These are phyloP conservation scores for Guaruba guarouba DNA, from an alignment of 2,113 vertebrate species.

Conservation along the genomic window DNA sequence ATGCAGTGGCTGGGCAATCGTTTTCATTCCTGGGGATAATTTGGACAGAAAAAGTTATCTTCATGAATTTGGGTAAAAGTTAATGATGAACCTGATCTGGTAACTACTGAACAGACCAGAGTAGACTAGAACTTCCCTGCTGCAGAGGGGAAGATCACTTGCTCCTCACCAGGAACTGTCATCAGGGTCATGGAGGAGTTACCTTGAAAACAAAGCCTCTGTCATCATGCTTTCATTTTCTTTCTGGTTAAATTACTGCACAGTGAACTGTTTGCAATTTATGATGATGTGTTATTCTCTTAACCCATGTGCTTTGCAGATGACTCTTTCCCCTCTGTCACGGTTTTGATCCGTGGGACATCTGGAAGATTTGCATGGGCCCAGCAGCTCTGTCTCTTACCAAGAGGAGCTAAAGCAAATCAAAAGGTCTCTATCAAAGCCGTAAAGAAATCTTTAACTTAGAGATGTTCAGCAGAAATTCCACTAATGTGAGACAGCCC, in stretches of 20 bases:
- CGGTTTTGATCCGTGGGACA: slow-evolving; percentile 89
- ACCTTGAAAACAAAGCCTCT: not conserved
- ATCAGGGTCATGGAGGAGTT: not conserved
- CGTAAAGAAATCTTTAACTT: slow-evolving; percentile 45
- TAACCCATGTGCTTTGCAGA: slow-evolving; percentile 65
- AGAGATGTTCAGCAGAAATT: slow-evolving; percentile 47
- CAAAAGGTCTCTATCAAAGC: slow-evolving; percentile 85
- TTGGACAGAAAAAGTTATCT: not conserved
- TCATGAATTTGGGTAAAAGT: not conserved
- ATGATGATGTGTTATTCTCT: not conserved
- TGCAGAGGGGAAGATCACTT: not conserved
- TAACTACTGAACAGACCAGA: not conserved
- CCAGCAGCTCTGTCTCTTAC: slow-evolving; percentile 94
- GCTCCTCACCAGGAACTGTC: not conserved
- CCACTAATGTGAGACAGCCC: slow-evolving; percentile 32
- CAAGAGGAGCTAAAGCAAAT: slow-evolving; percentile 91
- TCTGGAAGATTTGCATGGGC: slow-evolving; percentile 95
- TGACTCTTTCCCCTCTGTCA: slow-evolving; percentile 93
- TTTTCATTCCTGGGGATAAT: not conserved
- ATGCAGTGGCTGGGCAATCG: not conserved
- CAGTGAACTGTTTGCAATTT: not conserved
- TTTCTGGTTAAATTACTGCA: not conserved
- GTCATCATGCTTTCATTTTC: not conserved
- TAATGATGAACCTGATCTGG: not conserved
- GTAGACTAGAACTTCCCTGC: not conserved